Percentiles rank a stretch among this genome's conserved stretches.
Evolutionary conservation across 92 coral and sea anemone genomes (phyloP).

Genomic region (Phenganax subtilis): DNA sequence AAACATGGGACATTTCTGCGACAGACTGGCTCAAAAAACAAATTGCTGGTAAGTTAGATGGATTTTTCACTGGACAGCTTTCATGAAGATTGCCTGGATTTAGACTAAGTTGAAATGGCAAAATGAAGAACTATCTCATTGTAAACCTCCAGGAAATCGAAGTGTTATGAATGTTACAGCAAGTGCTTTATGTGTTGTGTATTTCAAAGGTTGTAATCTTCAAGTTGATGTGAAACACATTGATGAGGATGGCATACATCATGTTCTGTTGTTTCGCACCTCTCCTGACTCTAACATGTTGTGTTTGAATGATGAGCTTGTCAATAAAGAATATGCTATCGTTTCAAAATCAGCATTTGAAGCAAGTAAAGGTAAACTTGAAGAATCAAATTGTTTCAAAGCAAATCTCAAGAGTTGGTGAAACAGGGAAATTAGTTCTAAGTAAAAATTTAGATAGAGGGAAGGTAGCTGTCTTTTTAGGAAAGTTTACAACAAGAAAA

Average conservation of each 20-base stretch:
- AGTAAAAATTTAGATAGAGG: no score
- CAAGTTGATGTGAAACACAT: constrained; percentile 58
- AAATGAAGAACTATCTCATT: no score
- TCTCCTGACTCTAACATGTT: background rate
- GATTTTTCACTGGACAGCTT: background rate
- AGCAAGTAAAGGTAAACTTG: constrained; percentile 2
- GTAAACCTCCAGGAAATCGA: background rate
- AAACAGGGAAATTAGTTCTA: background rate
- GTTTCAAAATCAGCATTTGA: constrained; percentile 28
- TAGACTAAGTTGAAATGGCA: background rate
- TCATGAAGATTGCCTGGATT: background rate
- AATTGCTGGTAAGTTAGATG: constrained; percentile 48
- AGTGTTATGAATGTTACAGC: background rate
- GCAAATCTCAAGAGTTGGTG: background rate
- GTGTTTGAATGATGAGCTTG: constrained; percentile 80
- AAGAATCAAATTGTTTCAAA: background rate
- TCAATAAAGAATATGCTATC: constrained; percentile 67
- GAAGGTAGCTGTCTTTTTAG: no score
- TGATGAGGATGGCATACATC: constrained; percentile 71
- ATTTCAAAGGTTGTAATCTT: constrained; percentile 61
- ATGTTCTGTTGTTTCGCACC: constrained; percentile 62
- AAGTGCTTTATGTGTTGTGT: background rate
- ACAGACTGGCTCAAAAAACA: constrained; percentile 57
- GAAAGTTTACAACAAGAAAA: no score
- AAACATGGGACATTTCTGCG: constrained; percentile 76